A percentile compares a stretch with the other conserved stretches of the same genome.
Evolutionary conservation across 2,888 invertebrate genomes (phyloP).

Genomic region (Xestia c-nigrum): DNA sequence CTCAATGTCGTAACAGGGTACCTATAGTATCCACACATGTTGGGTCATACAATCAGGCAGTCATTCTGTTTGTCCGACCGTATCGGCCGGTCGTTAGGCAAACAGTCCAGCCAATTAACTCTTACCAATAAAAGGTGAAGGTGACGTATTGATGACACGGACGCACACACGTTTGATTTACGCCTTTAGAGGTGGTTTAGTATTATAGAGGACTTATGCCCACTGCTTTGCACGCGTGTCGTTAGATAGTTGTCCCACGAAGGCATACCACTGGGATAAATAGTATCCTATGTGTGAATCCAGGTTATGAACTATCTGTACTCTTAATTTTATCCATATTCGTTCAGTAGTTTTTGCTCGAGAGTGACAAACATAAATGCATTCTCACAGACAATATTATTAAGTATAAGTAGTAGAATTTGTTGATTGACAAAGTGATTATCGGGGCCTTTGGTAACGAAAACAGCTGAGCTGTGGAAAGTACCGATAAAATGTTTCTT

Average conservation of each 20-base stretch:
- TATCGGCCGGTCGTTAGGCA: slow-evolving; percentile 36
- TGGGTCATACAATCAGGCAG: slow-evolving; percentile 9
- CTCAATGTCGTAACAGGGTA: slow-evolving; percentile 16
- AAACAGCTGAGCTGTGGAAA: too few species aligned
- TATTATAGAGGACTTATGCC: background rate
- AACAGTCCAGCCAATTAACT: slow-evolving; percentile 50
- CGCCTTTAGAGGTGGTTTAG: background rate
- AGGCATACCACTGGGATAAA: too few species aligned
- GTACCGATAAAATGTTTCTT: too few species aligned
- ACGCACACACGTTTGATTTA: slow-evolving; percentile 7
- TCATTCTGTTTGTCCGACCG: slow-evolving; percentile 31
- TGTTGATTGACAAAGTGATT: background rate
- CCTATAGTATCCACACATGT: slow-evolving; percentile 3
- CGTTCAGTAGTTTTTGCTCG: too few species aligned
- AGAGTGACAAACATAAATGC: too few species aligned
- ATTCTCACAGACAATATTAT: too few species aligned
- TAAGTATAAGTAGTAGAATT: background rate
- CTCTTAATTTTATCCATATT: too few species aligned
- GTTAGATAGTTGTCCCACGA: too few species aligned
- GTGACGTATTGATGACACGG: slow-evolving; percentile 33
- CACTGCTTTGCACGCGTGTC: too few species aligned
- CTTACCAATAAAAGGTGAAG: slow-evolving; percentile 46
- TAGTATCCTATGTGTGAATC: too few species aligned
- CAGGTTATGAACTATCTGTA: too few species aligned
- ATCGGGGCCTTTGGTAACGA: too few species aligned